Conservation (phyloP, 2,888 invertebrate species). For the Itoplectis maculator region DNA sequence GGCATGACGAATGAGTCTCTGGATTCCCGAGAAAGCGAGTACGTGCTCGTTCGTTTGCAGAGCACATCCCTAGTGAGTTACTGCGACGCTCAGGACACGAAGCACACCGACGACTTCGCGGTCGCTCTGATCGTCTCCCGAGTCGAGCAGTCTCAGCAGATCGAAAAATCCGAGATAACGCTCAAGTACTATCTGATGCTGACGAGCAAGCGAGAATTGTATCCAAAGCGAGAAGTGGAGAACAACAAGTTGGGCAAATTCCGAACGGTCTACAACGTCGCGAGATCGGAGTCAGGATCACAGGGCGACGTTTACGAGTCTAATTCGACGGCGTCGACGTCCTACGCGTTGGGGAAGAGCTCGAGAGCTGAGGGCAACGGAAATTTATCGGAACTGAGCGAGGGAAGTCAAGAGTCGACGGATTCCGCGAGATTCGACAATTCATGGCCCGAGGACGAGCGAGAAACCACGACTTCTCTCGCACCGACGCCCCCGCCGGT, state of each 20-base stretch:
- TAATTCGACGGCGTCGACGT: slow-evolving; percentile 66
- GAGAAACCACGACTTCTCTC: slow-evolving; percentile 66
- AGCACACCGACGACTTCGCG: slow-evolving; percentile 89
- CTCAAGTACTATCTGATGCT: slow-evolving; percentile 82
- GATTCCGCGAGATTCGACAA: slow-evolving; percentile 54
- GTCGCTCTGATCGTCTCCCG: slow-evolving; percentile 89
- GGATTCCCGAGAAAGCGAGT: slow-evolving; percentile 86
- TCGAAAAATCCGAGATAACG: slow-evolving; percentile 79
- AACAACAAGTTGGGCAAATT: slow-evolving; percentile 87
- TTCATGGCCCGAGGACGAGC: slow-evolving; percentile 62
- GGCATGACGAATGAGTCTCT: slow-evolving; percentile 86
- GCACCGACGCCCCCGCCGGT: slow-evolving; percentile 83
- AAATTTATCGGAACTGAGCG: slow-evolving; percentile 47
- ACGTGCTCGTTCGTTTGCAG: slow-evolving; percentile 88
- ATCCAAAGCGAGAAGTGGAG: slow-evolving; percentile 88
- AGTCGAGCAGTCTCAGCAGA: slow-evolving; percentile 82
- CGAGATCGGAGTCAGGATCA: slow-evolving; percentile 76
- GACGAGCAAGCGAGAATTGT: slow-evolving; percentile 85
- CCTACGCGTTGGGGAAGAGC: slow-evolving; percentile 59
- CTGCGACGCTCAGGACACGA: slow-evolving; percentile 87
- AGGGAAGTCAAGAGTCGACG: slow-evolving; percentile 59
- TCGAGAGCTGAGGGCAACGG: slow-evolving; percentile 63
- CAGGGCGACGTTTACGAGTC: slow-evolving; percentile 77
- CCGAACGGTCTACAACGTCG: slow-evolving; percentile 86
- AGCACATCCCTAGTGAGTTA: slow-evolving; percentile 87